Evolutionary conservation across 2,113 vertebrate species (phyloP).

Genomic region (Eonycteris spelaea): DNA sequence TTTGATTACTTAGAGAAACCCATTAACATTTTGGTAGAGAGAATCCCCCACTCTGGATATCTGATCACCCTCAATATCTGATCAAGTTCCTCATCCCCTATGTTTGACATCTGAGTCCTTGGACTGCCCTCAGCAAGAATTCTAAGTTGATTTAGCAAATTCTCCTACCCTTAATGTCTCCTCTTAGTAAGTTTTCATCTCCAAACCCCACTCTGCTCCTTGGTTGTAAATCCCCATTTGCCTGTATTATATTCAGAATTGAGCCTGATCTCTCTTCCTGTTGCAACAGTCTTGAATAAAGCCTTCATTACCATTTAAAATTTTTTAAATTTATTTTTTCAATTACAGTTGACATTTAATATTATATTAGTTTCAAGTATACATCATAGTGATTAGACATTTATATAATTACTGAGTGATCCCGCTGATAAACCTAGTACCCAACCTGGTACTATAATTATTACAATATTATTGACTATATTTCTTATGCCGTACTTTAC

Average conservation of each 20-base stretch:
- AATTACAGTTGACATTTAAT: no score
- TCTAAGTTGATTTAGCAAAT: not conserved
- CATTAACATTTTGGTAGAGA: not conserved
- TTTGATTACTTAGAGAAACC: constrained; percentile 3
- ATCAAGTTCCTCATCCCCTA: not conserved
- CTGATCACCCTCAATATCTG: not conserved
- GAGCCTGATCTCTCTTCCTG: not conserved
- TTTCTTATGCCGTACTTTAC: no score
- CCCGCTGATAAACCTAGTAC: no score
- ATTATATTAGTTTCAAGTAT: no score
- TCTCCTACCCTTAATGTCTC: not conserved
- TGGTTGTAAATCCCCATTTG: not conserved
- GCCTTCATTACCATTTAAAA: no score
- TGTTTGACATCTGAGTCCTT: not conserved
- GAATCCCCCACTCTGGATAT: not conserved
- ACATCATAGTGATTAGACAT: no score
- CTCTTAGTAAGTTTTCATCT: not conserved
- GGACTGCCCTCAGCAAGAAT: not conserved
- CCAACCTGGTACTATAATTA: no score
- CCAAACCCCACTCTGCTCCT: not conserved
- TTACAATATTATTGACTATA: no score
- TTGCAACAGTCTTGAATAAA: not conserved
- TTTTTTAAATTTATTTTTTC: no score
- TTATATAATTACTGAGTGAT: no score
- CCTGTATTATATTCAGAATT: not conserved